Conservation (phyloP, 2,113 vertebrate species). For the Ceratotherium simum region DNA sequence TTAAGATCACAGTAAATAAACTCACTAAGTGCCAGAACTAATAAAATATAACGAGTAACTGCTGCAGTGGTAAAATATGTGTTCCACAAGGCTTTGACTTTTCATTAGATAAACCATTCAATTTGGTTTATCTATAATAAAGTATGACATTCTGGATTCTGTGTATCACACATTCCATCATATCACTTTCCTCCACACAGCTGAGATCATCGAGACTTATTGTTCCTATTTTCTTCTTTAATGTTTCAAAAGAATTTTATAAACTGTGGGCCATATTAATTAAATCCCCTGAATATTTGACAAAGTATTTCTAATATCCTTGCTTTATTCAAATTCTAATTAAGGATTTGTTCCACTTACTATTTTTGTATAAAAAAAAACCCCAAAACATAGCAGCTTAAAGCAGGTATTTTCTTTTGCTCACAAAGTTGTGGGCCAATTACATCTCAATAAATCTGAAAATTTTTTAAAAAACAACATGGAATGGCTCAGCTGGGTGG, state of each 20-base stretch:
- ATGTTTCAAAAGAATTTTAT: not conserved
- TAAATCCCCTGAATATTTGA: not conserved
- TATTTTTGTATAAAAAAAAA: not conserved
- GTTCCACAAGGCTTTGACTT: not conserved
- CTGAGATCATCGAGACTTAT: not conserved
- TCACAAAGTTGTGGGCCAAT: not conserved
- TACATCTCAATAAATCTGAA: not conserved
- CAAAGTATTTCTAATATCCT: not conserved
- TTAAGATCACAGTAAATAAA: conserved; percentile 23
- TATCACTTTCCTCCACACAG: not conserved
- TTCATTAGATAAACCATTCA: not conserved
- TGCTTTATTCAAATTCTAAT: conserved; percentile 38
- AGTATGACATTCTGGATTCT: not conserved
- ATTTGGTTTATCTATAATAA: not conserved
- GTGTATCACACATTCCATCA: not conserved
- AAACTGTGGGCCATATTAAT: not conserved
- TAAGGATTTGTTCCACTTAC: not conserved
- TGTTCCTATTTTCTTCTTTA: not conserved
- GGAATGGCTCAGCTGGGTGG: not conserved
- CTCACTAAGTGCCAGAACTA: not conserved
- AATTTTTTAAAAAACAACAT: not conserved
- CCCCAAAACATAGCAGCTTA: not conserved
- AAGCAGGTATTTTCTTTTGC: conserved; percentile 25
- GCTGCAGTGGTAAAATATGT: not conserved
- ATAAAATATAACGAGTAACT: not conserved